These are phyloP conservation scores for Lutraria lutraria DNA, from an alignment of 2,888 invertebrate species.

Conservation along the genomic window DNA sequence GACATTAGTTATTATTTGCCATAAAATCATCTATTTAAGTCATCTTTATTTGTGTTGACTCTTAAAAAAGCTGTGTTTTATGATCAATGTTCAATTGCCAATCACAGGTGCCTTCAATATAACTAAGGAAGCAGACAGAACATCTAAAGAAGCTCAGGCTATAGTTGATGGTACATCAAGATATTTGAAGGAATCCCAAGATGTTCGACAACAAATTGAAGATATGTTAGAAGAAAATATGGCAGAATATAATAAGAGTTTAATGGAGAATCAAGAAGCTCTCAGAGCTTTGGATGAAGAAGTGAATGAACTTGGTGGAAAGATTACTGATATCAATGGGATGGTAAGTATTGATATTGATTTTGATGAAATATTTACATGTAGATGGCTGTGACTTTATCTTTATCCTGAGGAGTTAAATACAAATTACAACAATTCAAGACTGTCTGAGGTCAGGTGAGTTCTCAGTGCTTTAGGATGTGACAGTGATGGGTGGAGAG, in stretches of 20 bases:
- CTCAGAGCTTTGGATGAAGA: slow-evolving; percentile 90
- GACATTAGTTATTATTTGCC: too few relatives aligned
- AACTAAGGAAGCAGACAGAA: slow-evolving; percentile 91
- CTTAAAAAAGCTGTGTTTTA: too few relatives aligned
- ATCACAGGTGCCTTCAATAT: slow-evolving; percentile 93
- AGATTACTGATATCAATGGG: slow-evolving; percentile 94
- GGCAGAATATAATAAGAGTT: slow-evolving; percentile 90
- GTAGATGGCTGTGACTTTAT: too few relatives aligned
- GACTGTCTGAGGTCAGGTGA: too few relatives aligned
- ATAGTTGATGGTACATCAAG: slow-evolving; percentile 85
- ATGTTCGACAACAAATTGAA: slow-evolving; percentile 80
- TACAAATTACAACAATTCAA: too few relatives aligned
- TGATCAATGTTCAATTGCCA: not conserved
- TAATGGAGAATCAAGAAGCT: slow-evolving; percentile 91
- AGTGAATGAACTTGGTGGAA: slow-evolving; percentile 90
- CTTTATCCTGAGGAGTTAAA: too few relatives aligned
- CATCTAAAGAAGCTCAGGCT: slow-evolving; percentile 89
- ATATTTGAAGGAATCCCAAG: slow-evolving; percentile 87
- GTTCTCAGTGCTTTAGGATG: too few relatives aligned
- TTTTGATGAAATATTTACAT: not conserved
- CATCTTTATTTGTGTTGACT: too few relatives aligned
- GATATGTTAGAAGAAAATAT: slow-evolving; percentile 87
- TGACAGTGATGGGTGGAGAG: too few relatives aligned
- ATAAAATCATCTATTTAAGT: too few relatives aligned
- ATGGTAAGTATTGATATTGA: slow-evolving; percentile 88